Conservation (phyloP, 64 coral and sea anemone genomes). For the Astreopora myriophthalma region DNA sequence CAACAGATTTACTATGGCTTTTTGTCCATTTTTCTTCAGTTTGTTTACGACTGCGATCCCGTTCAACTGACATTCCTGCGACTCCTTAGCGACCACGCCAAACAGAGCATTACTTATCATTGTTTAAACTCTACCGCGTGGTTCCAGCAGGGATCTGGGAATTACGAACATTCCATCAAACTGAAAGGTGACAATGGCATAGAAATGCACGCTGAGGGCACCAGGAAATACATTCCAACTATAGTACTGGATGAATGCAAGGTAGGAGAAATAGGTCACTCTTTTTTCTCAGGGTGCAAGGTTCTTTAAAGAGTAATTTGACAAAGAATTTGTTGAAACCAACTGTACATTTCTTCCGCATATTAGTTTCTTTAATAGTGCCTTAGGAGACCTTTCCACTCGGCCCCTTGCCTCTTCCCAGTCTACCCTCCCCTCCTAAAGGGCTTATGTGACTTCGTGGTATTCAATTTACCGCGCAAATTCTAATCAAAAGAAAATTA, state of each 20-base stretch:
- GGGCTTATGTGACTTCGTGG: no score
- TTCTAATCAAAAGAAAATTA: no score
- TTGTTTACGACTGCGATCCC: conserved; percentile 73
- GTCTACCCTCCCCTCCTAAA: no score
- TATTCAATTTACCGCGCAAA: no score
- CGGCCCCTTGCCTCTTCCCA: no score
- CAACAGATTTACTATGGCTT: neutral
- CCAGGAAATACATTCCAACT: conserved; percentile 91
- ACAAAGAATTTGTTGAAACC: no score
- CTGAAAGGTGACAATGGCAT: conserved; percentile 90
- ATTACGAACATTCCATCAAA: conserved; percentile 74
- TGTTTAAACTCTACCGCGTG: conserved; percentile 94
- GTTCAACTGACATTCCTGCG: conserved; percentile 87
- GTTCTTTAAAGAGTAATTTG: no score
- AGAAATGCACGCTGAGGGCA: conserved; percentile 76
- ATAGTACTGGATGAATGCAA: conserved; percentile 86
- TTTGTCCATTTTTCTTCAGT: conserved; percentile 58
- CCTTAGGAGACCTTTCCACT: no score
- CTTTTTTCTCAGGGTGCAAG: no score
- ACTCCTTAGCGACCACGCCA: conserved; percentile 75
- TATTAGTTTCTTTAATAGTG: no score
- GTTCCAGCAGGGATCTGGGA: conserved; percentile 66
- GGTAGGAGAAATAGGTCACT: no score
- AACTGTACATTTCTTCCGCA: no score
- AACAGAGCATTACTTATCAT: conserved; percentile 93